A percentile compares a stretch with the other conserved stretches of the same genome.
Evolutionary conservation across 2,888 invertebrate species (phyloP).

Genomic region (Pasiphila rectangulata): DNA sequence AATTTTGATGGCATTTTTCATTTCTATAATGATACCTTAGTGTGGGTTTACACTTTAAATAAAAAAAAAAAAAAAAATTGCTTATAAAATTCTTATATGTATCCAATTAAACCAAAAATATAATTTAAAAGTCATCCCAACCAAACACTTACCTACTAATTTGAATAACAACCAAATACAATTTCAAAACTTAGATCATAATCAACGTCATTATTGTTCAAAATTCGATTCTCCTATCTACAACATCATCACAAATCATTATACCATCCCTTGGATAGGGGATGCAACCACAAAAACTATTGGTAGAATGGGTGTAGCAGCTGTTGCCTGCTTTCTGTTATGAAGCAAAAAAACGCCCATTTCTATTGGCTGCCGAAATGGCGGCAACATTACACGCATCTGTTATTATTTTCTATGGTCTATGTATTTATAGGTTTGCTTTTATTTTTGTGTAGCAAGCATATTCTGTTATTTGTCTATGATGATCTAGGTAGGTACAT

Average conservation of each 20-base stretch:
- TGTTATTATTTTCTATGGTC: slow-evolving; percentile 60
- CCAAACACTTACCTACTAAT: neutral
- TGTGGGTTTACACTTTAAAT: too few species aligned
- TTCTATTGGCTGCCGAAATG: slow-evolving; percentile 59
- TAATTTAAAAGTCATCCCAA: too few species aligned
- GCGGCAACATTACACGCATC: slow-evolving; percentile 69
- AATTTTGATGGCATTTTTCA: too few species aligned
- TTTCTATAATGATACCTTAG: too few species aligned
- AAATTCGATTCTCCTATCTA: slow-evolving; percentile 49
- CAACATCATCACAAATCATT: slow-evolving; percentile 43
- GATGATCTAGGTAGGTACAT: too few species aligned
- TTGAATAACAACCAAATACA: slow-evolving; percentile 1
- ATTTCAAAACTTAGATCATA: slow-evolving; percentile 1
- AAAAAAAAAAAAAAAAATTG: too few species aligned
- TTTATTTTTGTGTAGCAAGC: neutral
- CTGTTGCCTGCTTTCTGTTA: slow-evolving; percentile 47
- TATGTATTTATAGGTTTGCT: neutral
- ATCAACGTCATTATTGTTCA: slow-evolving; percentile 37
- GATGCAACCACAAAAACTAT: slow-evolving; percentile 56
- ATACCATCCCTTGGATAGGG: slow-evolving; percentile 43
- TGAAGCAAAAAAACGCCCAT: slow-evolving; percentile 56
- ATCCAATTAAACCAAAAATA: too few species aligned
- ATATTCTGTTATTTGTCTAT: too few species aligned
- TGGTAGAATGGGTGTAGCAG: slow-evolving; percentile 37
- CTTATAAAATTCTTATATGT: too few species aligned